Percentiles rank a stretch among this genome's conserved stretches.
phyloP scores from a whole-genome alignment of 1,140 invertebrate species.

The Heliconius himera region DNA sequence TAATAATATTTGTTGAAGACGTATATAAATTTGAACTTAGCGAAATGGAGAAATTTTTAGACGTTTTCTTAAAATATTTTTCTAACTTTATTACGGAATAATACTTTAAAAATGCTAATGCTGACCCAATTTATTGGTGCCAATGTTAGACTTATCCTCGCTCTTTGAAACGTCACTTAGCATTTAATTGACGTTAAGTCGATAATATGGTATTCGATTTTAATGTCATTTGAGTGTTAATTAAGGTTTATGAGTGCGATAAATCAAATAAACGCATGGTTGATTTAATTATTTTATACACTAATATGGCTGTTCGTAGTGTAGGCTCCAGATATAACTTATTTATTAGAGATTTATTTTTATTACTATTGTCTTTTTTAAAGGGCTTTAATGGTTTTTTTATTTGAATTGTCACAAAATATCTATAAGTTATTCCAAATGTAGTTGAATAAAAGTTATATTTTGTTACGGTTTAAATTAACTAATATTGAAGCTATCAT shows the following conservation, averaged over 20 bases:
- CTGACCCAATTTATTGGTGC: neutral
- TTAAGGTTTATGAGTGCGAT: neutral
- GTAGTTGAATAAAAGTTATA: neutral
- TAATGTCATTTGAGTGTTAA: neutral
- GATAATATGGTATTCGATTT: neutral
- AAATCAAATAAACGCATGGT: neutral
- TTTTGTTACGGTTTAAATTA: neutral
- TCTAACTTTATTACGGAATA: no score
- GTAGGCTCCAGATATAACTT: neutral
- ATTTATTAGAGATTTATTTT: constrained; percentile 15
- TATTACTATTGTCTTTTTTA: neutral
- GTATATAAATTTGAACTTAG: no score
- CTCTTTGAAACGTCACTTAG: neutral
- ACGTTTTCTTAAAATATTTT: no score
- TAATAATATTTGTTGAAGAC: no score
- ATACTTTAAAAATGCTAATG: neutral
- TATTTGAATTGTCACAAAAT: constrained; percentile 10
- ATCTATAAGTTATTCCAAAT: constrained; percentile 5
- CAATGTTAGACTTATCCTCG: neutral
- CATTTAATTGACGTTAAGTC: neutral
- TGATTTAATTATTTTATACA: neutral
- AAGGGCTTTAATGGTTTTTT: constrained; percentile 1
- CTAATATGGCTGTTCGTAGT: constrained; percentile 7
- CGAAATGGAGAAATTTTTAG: no score
- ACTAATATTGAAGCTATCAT: neutral